Base-by-base conservation (phyloP, 1,140 invertebrate species). In the Oncopodura yosiiana region DNA sequence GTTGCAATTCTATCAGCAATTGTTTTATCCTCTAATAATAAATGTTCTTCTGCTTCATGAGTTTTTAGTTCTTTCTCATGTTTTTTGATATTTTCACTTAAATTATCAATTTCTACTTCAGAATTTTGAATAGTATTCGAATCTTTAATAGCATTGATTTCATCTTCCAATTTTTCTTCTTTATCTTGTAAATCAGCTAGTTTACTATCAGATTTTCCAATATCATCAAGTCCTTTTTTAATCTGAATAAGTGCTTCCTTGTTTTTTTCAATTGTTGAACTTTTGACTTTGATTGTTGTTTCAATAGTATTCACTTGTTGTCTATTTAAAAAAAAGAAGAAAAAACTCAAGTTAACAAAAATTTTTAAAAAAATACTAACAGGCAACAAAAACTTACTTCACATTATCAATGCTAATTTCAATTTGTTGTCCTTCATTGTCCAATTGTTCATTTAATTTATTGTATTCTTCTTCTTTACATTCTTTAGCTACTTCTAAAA, bases 251-350 rank as follows among this genome's bases (percentile, higher is more conserved):
- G 9, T 2, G 41, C 9, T 23, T 42, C 39, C 49, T 76, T 71
- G 30, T 73, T 68, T 18, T 70, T 65, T 8, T 74, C 68, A 29
- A 78, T 67, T 59, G 70, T 64, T 21, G 65, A 56, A 9, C 56
- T 60, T 58, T 75, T 73, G 0, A 70, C 67, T 12, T 60, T 49
- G 2, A 74, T 69, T 29, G 69, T 68, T 58, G 73, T 71, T 59
- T 77, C 71, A 12, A 56, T 46, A 42, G 59, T 34, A 32, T 54
- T 53, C 43, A 59, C 53, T 21, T 52, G 38, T 26, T 45, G 3
- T 36, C n/a, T n/a, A n/a, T n/a, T n/a, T n/a, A n/a, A n/a, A n/a
- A n/a, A n/a, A n/a, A n/a, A n/a, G n/a, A n/a, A n/a, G n/a, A n/a
- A n/a, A n/a, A n/a, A n/a, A n/a, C n/a, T n/a, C n/a, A n/a, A n/a